phyloP scores from a whole-genome alignment of 2,113 vertebrate species.

The Acanthochromis polyacanthus region DNA sequence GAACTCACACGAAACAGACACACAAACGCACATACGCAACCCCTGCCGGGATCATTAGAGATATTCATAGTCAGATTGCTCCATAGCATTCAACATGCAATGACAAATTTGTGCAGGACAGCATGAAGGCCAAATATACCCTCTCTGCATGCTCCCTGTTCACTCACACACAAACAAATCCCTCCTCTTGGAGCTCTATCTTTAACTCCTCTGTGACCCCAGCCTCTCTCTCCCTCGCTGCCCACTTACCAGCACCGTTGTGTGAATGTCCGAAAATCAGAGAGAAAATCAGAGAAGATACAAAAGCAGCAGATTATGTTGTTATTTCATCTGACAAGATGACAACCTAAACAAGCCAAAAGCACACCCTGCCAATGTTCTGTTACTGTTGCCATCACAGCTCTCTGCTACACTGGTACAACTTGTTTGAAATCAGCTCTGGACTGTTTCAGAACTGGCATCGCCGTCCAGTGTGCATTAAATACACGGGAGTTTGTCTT shows the following conservation, averaged over 20 bases:
- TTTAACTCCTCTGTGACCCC: slow-evolving; percentile 42
- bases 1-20: slow-evolving; percentile 13
- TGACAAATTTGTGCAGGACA: slow-evolving; percentile 72
- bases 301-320: slow-evolving; percentile 10
- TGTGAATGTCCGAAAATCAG: not conserved
- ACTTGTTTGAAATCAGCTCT: not conserved
- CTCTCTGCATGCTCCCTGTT: slow-evolving; percentile 39
- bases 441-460: not conserved
- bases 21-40: slow-evolving; percentile 26
- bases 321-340: not conserved
- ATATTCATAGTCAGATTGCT: slow-evolving; percentile 48
- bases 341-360: not conserved
- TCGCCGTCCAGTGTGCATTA: not conserved
- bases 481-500: not conserved
- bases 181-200: slow-evolving; percentile 11
- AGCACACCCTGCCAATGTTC: not conserved
- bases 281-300: not conserved
- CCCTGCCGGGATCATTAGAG: slow-evolving; percentile 57
- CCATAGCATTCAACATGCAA: slow-evolving; percentile 58
- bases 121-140: slow-evolving; percentile 71
- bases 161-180: slow-evolving; percentile 3
- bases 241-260: slow-evolving; percentile 10
- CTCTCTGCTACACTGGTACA: not conserved
- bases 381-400: not conserved
- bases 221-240: slow-evolving; percentile 26